Percentiles rank a stretch among this genome's conserved stretches.
phyloP scores from a whole-genome alignment of 2,888 invertebrate genomes.

The Erebia epiphron region DNA sequence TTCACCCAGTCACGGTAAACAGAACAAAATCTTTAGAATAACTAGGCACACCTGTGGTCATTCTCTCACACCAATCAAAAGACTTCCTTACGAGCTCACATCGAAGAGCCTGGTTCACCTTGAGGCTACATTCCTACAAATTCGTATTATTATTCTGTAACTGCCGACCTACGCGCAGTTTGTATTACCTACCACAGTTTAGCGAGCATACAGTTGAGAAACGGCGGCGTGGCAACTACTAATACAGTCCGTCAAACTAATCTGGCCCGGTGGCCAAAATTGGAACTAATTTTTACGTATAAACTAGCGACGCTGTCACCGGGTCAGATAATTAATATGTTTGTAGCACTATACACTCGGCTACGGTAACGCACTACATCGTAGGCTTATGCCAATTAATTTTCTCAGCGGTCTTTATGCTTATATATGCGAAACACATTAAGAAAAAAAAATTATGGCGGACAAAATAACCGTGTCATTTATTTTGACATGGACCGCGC shows the following conservation, averaged over 20 bases:
- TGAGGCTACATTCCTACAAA: conserved; percentile 46
- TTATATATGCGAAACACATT: too few species aligned
- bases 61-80: conserved; percentile 27
- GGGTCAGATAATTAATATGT: too few species aligned
- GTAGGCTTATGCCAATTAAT: too few species aligned
- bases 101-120: conserved; percentile 50
- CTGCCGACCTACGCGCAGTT: conserved; percentile 36
- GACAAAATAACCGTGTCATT: too few species aligned
- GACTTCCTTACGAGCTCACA: conserved; percentile 44
- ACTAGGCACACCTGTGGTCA: conserved; percentile 27
- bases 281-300: too few species aligned
- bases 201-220: neutral
- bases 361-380: neutral
- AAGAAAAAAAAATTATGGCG: too few species aligned
- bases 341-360: too few species aligned
- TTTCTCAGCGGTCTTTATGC: too few species aligned
- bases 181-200: neutral
- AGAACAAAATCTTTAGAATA: neutral
- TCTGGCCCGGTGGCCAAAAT: too few species aligned
- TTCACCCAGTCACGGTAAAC: neutral
- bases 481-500: too few species aligned
- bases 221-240: neutral
- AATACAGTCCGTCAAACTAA: too few species aligned
- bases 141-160: conserved; percentile 36
- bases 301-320: too few species aligned